phyloP scores from a whole-genome alignment of 2,797 vertebrate genomes.

The Artibeus jamaicensis region DNA sequence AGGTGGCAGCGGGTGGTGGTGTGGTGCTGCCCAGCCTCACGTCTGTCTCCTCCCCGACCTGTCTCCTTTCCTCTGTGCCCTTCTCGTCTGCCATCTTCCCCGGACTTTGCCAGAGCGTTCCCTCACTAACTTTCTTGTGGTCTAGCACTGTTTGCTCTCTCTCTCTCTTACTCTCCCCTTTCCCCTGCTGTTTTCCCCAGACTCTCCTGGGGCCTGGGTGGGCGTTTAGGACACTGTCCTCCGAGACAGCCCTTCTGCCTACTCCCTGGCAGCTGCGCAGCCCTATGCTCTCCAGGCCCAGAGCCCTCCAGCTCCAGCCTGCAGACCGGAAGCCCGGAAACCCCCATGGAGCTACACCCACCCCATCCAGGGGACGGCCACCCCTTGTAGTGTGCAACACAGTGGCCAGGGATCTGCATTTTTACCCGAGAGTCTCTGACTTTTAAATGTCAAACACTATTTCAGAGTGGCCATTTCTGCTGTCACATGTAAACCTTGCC shows the following conservation, averaged over 20 bases:
- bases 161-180: not conserved
- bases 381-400: not conserved
- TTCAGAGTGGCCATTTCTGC: not conserved
- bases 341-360: accelerated
- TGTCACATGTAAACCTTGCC: not conserved
- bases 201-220: not conserved
- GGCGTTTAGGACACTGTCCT: not conserved
- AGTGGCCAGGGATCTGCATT: not conserved
- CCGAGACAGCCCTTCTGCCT: not conserved
- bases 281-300: not conserved
- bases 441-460: not conserved
- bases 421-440: not conserved
- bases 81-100: not conserved
- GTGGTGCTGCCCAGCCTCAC: not conserved
- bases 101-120: not conserved
- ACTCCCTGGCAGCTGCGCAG: too few relatives aligned
- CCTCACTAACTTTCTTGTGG: not conserved
- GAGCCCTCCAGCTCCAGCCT: accelerated
- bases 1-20: conserved; percentile 57
- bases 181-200: not conserved
- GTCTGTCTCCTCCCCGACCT: not conserved
- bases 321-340: not conserved
- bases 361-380: accelerated
- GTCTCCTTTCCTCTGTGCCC: not conserved
- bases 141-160: not conserved